Evolutionary conservation across 2,888 invertebrate genomes (phyloP).

Genomic region (Iselma pallidipennis): DNA sequence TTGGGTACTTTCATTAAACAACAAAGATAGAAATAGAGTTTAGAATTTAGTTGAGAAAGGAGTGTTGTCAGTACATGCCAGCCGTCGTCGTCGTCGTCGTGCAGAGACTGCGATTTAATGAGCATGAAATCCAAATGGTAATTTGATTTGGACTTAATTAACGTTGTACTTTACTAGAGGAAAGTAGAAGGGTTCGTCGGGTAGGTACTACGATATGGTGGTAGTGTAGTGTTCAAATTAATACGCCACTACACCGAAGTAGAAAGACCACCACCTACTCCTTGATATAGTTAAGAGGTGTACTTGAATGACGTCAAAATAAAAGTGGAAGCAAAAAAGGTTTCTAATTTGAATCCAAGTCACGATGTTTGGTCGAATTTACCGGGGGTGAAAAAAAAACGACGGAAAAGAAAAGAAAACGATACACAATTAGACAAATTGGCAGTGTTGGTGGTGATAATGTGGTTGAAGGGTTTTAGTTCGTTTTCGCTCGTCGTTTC

Average conservation of each 20-base stretch:
- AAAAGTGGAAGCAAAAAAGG: background rate
- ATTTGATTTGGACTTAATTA: slow-evolving; percentile 57
- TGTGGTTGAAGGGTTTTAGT: background rate
- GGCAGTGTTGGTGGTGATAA: background rate
- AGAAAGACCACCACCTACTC: background rate
- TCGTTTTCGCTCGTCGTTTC: background rate
- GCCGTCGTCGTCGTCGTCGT: too few relatives aligned
- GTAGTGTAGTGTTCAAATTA: slow-evolving; percentile 5
- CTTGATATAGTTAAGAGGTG: background rate
- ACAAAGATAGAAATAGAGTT: too few relatives aligned
- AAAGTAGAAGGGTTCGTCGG: slow-evolving; percentile 24
- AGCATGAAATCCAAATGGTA: slow-evolving; percentile 57
- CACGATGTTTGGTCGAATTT: background rate
- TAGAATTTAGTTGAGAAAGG: slow-evolving; percentile 24
- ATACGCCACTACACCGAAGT: background rate
- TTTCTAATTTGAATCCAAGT: background rate
- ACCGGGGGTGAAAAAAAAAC: background rate
- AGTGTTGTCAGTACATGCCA: slow-evolving; percentile 42
- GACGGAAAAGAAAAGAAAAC: too few relatives aligned
- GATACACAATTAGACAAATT: background rate
- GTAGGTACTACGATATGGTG: background rate
- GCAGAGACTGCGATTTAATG: slow-evolving; percentile 53
- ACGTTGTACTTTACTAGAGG: slow-evolving; percentile 39
- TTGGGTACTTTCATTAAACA: too few relatives aligned
- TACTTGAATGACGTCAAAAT: background rate